Conservation (phyloP, 2,797 vertebrate species). For the Phrynocephalus forsythii region DNA sequence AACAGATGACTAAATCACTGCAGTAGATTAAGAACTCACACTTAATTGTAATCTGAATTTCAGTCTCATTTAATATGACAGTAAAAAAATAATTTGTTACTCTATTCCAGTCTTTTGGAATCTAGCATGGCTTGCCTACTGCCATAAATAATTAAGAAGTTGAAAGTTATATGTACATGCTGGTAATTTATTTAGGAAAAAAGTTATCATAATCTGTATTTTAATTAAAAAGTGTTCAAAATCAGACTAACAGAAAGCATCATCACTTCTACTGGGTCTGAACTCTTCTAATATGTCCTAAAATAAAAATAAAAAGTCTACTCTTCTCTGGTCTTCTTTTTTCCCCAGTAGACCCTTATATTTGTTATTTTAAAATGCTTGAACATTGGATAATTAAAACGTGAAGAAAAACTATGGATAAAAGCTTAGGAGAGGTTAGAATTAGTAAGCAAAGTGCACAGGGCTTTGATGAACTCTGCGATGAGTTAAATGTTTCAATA, state of each 20-base stretch:
- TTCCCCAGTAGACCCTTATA: not conserved
- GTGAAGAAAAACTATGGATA: not conserved
- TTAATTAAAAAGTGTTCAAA: constrained; percentile 59
- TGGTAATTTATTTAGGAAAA: constrained; percentile 51
- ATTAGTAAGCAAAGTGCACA: not conserved
- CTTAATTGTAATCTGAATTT: too few relatives aligned
- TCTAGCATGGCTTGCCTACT: too few relatives aligned
- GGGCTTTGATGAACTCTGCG: constrained; percentile 16
- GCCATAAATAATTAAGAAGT: too few relatives aligned
- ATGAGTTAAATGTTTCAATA: not conserved
- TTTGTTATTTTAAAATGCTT: constrained; percentile 2
- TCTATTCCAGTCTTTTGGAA: too few relatives aligned
- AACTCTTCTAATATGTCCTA: not conserved
- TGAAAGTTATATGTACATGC: constrained; percentile 22
- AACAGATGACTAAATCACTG: too few relatives aligned
- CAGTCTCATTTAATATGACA: too few relatives aligned
- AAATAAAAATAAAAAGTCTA: not conserved
- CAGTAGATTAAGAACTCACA: too few relatives aligned
- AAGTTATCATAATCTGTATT: constrained; percentile 11
- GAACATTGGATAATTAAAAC: constrained; percentile 11
- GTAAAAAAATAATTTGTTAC: too few relatives aligned
- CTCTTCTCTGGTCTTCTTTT: not conserved
- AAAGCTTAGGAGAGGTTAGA: too few relatives aligned
- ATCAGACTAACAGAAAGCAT: constrained; percentile 51
- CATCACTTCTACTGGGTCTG: constrained; percentile 41